These are phyloP conservation scores for Lerista edwardsae DNA, from an alignment of 2,797 vertebrate genomes.

Conservation along the genomic window DNA sequence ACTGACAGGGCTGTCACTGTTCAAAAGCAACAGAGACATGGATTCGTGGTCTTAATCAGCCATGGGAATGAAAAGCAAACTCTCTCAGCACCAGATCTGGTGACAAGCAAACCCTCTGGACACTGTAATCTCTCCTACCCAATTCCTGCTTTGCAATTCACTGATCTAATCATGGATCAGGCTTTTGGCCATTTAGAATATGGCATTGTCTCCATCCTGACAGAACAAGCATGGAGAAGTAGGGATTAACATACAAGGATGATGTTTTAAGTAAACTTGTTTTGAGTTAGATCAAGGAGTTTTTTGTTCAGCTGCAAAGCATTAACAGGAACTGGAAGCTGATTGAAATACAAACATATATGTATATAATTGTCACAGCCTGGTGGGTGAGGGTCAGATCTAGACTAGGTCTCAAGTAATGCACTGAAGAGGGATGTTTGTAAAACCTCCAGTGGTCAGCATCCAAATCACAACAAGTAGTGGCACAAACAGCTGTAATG, in stretches of 20 bases:
- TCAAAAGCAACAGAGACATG: not conserved
- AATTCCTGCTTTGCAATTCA: not conserved
- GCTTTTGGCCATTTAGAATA: not conserved
- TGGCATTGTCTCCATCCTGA: not conserved
- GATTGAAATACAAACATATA: not conserved
- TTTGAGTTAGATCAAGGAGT: not conserved
- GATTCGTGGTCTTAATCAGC: not conserved
- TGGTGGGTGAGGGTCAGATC: too few species aligned
- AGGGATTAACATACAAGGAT: not conserved
- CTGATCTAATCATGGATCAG: not conserved
- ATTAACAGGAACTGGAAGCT: not conserved
- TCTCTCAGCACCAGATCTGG: not conserved
- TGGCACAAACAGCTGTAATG: too few species aligned
- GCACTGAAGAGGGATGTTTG: too few species aligned
- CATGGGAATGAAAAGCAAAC: not conserved
- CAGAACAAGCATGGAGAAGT: not conserved
- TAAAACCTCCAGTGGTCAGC: too few species aligned
- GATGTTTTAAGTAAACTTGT: not conserved
- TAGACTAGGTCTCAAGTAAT: not conserved
- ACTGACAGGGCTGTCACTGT: not conserved
- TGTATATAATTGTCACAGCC: not conserved
- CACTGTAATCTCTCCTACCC: not conserved
- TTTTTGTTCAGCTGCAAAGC: not conserved
- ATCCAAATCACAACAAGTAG: not conserved
- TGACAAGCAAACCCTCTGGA: not conserved